phyloP scores from a whole-genome alignment of 2,888 invertebrate species.

The Torymus auratus region DNA sequence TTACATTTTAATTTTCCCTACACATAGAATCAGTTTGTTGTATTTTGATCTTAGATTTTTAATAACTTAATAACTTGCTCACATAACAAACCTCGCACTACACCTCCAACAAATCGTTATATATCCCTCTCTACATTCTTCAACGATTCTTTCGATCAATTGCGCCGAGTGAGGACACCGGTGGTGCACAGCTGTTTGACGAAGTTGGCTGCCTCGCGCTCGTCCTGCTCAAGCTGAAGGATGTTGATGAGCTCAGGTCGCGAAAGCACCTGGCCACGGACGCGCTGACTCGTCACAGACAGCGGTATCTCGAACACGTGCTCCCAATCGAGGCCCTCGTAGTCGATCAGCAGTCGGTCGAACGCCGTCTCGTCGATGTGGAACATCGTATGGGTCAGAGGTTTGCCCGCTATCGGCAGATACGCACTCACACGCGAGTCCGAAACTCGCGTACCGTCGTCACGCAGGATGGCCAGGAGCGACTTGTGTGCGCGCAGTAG shows the following conservation, averaged over 20 bases:
- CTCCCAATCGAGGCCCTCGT: constrained; percentile 78
- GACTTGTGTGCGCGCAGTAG: constrained; percentile 84
- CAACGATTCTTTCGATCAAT: not conserved
- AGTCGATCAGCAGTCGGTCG: constrained; percentile 81
- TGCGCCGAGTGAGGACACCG: constrained; percentile 27
- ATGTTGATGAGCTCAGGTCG: constrained; percentile 78
- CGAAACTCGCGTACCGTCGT: constrained; percentile 68
- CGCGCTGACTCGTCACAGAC: constrained; percentile 77
- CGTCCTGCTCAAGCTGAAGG: constrained; percentile 66
- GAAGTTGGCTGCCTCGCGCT: constrained; percentile 68
- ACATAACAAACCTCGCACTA: too few species aligned
- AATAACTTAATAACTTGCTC: too few species aligned
- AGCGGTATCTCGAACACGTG: constrained; percentile 77
- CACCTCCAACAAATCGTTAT: too few species aligned
- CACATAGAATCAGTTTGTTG: too few species aligned
- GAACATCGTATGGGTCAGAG: constrained; percentile 87
- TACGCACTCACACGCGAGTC: constrained; percentile 24
- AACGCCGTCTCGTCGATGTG: constrained; percentile 85
- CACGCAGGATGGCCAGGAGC: constrained; percentile 79
- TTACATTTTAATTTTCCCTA: too few species aligned
- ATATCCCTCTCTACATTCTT: too few species aligned
- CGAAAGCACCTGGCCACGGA: constrained; percentile 77
- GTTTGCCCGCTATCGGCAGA: constrained; percentile 66
- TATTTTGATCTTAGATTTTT: too few species aligned
- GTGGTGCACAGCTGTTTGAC: constrained; percentile 69